Evolutionary conservation across 2,888 invertebrate genomes (phyloP), one percentile per base, ranked within the genome.

Genomic region (Drosophila greeni): DNA sequence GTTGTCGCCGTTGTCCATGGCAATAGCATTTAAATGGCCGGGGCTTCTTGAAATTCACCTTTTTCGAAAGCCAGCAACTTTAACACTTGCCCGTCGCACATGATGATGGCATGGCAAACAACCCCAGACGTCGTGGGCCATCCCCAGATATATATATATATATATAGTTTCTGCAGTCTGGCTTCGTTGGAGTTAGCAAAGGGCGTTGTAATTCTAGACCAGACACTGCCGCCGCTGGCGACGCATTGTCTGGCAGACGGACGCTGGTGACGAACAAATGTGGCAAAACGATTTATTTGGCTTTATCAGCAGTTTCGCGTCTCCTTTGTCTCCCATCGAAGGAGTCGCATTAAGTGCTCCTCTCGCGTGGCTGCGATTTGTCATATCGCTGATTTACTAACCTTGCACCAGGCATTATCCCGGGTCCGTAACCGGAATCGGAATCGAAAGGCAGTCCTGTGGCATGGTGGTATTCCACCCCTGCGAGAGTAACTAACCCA

Each of bases 321-420:
- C 70, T 70, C 66, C 70, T 72, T 73, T 80, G 67, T 47, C 59
- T 66, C 70, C 47, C 60, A 65, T 75, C 65, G 74, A 65, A 66
- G 65, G 36, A 43, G 52, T 33, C 51, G 59, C 69, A 70, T 66
- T 76, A 72, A 75, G 66, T 69, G 64, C 24, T 53, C 45, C 29
- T 37, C 40, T 42, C 40, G 33, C 71, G 69, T 66, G 72, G 71
- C 58, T 52, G 57, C 68, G 66, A 79, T 75, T 79, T 82, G 75
- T 79, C 79, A 79, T 79, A 82, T 77, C 78, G 73, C 70, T 81
- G 79, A 81, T 81, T 77, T 78, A 82, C 82, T 84, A 81, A 84
- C 84, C 79, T 79, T 73, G 70, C 76, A 70, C 72, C 65, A 73
- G 61, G 59, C 67, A 67, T 83, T 82, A 79, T 74, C 67, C 58